Conservation (phyloP, 2,888 invertebrate species). For the Drosophila lacicola region DNA sequence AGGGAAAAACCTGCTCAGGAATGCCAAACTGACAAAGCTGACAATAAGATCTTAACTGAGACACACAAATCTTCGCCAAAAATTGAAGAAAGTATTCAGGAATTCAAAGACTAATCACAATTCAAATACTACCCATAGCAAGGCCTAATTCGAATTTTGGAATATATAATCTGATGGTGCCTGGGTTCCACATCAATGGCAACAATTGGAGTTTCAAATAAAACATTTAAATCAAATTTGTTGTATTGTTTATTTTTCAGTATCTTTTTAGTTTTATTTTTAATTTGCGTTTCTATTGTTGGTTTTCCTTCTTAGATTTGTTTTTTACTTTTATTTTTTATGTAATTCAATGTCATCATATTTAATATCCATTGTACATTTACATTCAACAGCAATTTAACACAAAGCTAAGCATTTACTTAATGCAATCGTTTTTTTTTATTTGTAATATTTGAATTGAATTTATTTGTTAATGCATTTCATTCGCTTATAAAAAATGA, state of each 20-base stretch:
- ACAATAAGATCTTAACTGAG: background rate
- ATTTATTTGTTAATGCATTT: slow-evolving; percentile 29
- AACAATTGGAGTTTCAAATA: slow-evolving; percentile 2
- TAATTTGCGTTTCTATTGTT: slow-evolving; percentile 48
- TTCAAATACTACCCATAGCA: background rate
- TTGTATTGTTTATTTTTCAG: slow-evolving; percentile 59
- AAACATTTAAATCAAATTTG: slow-evolving; percentile 42
- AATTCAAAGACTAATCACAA: slow-evolving; percentile 2
- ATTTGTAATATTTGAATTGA: slow-evolving; percentile 39
- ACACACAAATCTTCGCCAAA: background rate
- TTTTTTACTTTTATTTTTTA: background rate
- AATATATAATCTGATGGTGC: background rate
- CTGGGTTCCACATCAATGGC: background rate
- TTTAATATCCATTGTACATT: slow-evolving; percentile 75
- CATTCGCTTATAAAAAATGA: slow-evolving; percentile 43
- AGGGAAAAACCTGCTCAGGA: background rate
- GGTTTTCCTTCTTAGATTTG: background rate
- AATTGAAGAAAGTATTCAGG: background rate
- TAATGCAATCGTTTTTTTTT: slow-evolving; percentile 32
- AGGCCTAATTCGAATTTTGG: background rate
- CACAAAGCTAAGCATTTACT: slow-evolving; percentile 85
- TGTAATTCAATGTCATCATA: slow-evolving; percentile 53
- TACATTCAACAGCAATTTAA: slow-evolving; percentile 85
- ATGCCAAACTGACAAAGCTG: background rate
- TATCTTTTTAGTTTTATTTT: slow-evolving; percentile 42